phyloP scores from a whole-genome alignment of 1,140 invertebrate species.

The Odontomachus brunneus region DNA sequence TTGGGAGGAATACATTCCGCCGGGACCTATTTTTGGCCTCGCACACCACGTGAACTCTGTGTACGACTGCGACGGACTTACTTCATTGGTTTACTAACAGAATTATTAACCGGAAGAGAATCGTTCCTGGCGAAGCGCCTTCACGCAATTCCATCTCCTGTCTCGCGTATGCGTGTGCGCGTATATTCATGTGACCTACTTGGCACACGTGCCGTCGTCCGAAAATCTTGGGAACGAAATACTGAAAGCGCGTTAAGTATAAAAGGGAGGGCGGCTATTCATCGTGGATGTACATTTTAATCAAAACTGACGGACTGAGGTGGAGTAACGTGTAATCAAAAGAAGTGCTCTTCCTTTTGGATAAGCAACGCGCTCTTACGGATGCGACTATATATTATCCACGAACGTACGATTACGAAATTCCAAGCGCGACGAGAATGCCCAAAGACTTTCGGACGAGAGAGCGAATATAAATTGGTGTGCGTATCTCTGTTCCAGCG shows the following conservation, averaged over 20 bases:
- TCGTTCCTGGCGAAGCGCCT: constrained; percentile 55
- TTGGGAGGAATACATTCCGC: constrained; percentile 73
- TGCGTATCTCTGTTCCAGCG: constrained; percentile 8
- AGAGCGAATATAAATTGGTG: constrained; percentile 6
- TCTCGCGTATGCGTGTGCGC: not conserved
- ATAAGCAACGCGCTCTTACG: constrained; percentile 15
- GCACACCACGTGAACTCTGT: constrained; percentile 63
- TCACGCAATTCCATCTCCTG: constrained; percentile 69
- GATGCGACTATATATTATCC: too few relatives aligned
- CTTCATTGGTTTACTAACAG: constrained; percentile 70
- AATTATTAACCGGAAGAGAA: constrained; percentile 69
- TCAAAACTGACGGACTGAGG: not conserved
- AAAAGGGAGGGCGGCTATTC: not conserved
- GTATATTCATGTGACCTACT: constrained; percentile 23
- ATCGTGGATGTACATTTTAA: constrained; percentile 37
- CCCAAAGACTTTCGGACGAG: constrained; percentile 38
- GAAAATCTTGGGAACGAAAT: constrained; percentile 35
- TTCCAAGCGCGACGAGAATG: not conserved
- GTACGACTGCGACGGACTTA: constrained; percentile 69
- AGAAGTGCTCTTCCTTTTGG: constrained; percentile 12
- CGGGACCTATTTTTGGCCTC: constrained; percentile 63
- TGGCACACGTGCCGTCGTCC: constrained; percentile 24
- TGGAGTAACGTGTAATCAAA: constrained; percentile 33
- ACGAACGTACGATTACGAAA: not conserved
- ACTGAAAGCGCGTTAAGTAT: constrained; percentile 15